Evolutionary conservation across 1,140 invertebrate genomes (phyloP), one percentile per base, ranked within the genome.

Genomic region (Archegozetes longisetosus): DNA sequence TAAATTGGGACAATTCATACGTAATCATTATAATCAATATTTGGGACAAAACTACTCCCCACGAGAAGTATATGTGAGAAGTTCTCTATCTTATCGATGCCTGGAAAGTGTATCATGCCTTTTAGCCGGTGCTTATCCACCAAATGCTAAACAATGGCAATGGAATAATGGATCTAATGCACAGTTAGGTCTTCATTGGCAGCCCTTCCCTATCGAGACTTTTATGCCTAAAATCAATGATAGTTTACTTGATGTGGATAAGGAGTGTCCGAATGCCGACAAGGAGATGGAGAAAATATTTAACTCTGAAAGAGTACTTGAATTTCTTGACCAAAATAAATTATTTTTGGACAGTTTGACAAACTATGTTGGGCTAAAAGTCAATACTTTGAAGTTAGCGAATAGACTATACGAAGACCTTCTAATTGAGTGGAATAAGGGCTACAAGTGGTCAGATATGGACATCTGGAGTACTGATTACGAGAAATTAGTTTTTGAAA

Each of bases 201-300:
- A 1, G 22, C 57, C 57, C 1, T 49, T 58, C 22, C 57, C 57
- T n/a, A 53, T 58, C 29, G 17, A 58, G 17, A 49, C 57, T n/a
- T 24, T 58, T 26, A 23, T 12, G 12, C 47, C 57, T 3, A 58
- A 58, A 58, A 47, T 25, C 13, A n/a, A 40, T 25, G 57, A 58
- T 40, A 12, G n/a, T 14, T 17, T 58, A 27, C 47, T 58, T 3
- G 57, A 50, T 46, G 14, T 17, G 6, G 13, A 32, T 27, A 50
- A 26, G 13, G 24, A n/a, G 23, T 58, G 57, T 58, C 57, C 57
- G 9, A 58, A 58, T 49, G 52, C 47, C 1, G 48, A 49, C 2
- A 22, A 20, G 13, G 47, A 22, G 17, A 12, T 50, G 2, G 4
- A 26, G 22, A 47, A 50, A 22, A 58, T 58, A 12, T n/a, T 13